phyloP scores from a whole-genome alignment of 1,140 invertebrate genomes.

The Leptinotarsa lineolata region DNA sequence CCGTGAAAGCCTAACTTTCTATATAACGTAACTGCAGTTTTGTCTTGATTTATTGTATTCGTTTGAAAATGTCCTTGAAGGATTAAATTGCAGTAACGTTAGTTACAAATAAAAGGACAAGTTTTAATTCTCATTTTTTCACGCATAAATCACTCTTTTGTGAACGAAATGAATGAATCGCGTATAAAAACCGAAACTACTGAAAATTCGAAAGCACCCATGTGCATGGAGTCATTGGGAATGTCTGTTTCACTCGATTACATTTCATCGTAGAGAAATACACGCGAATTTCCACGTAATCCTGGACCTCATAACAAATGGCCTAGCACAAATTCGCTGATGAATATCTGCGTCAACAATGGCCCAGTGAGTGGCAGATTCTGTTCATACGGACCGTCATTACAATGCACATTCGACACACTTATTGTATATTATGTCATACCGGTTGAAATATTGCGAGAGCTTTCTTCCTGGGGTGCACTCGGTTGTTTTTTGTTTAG shows the following conservation, averaged over 20 bases:
- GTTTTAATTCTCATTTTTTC: no score
- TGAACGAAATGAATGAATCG: no score
- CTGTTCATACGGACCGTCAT: slow-evolving; percentile 4
- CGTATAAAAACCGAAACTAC: no score
- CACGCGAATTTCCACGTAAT: background rate
- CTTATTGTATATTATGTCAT: slow-evolving; percentile 9
- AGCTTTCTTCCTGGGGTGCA: slow-evolving; percentile 5
- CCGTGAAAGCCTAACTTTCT: no score
- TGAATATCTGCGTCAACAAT: background rate
- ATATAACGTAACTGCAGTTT: no score
- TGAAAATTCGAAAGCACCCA: background rate
- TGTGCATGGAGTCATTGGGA: background rate
- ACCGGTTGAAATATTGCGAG: background rate
- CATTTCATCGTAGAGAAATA: background rate
- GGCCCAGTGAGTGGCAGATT: slow-evolving; percentile 4
- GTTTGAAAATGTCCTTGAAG: no score
- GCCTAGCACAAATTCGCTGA: background rate
- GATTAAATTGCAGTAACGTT: no score
- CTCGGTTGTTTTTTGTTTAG: background rate
- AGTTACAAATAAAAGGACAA: no score
- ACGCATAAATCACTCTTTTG: no score
- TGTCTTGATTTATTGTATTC: no score
- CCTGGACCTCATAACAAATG: slow-evolving; percentile 7
- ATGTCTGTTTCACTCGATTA: slow-evolving; percentile 3
- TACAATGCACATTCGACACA: slow-evolving; percentile 8